A percentile compares a stretch with the other conserved stretches of the same genome.
These are phyloP conservation scores for Harpegnathos saltator DNA, from an alignment of 1,140 invertebrate species.

Conservation along the genomic window DNA sequence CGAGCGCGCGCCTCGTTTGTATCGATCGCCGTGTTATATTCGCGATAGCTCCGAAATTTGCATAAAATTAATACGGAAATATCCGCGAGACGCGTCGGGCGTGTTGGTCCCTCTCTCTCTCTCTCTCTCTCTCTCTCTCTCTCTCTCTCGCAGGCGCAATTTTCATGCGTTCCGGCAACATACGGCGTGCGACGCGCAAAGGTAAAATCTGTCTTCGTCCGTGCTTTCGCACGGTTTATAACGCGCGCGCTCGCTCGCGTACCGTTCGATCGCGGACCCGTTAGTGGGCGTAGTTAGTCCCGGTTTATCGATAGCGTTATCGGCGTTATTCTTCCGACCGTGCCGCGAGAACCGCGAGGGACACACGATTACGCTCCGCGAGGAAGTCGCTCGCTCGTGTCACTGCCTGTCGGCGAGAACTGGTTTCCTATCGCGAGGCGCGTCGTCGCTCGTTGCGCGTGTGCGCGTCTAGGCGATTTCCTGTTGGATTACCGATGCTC, in stretches of 20 bases:
- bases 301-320: conserved; percentile 58
- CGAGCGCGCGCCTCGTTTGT: conserved; percentile 21
- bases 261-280: conserved; percentile 28
- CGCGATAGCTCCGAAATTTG: conserved; percentile 38
- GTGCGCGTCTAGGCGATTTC: conserved; percentile 68
- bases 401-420: conserved; percentile 51
- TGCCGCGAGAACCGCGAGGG: conserved; percentile 33
- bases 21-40: conserved; percentile 34
- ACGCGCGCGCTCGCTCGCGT: neutral
- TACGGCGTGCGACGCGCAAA: neutral
- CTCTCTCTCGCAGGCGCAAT: conserved; percentile 8
- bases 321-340: conserved; percentile 18
- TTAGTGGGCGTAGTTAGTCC: conserved; percentile 36
- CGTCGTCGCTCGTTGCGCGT: conserved; percentile 41
- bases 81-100: neutral
- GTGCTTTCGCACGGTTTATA: conserved; percentile 1
- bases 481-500: conserved; percentile 45
- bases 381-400: conserved; percentile 64
- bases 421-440: conserved; percentile 65
- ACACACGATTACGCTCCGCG: conserved; percentile 45
- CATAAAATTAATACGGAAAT: conserved; percentile 53
- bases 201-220: neutral
- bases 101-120: no score
- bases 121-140: no score
- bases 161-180: neutral